Percentiles rank a stretch among this genome's conserved stretches.
These are phyloP conservation scores for Parascotia fuliginaria DNA, from an alignment of 2,888 invertebrate species.

Conservation along the genomic window DNA sequence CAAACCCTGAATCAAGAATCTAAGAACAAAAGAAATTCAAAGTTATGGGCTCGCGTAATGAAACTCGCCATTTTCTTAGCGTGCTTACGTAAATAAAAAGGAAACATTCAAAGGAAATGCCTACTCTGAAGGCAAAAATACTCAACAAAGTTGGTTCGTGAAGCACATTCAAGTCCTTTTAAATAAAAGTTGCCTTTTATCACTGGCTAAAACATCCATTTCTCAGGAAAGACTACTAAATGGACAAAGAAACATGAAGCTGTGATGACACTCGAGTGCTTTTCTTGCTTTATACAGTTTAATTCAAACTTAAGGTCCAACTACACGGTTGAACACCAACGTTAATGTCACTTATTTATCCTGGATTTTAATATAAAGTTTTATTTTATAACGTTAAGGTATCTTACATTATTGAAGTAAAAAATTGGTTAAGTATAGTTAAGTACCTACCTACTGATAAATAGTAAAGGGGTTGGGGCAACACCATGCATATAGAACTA, in stretches of 20 bases:
- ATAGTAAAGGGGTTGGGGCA: no score
- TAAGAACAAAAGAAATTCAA: slow-evolving; percentile 48
- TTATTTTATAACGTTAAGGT: no score
- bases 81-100: slow-evolving; percentile 67
- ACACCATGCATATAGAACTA: no score
- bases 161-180: slow-evolving; percentile 66
- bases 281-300: slow-evolving; percentile 49
- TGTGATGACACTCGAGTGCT: slow-evolving; percentile 56
- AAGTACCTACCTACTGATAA: no score
- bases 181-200: slow-evolving; percentile 75
- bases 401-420: no score
- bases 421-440: no score
- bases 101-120: slow-evolving; percentile 59
- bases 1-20: slow-evolving; percentile 34
- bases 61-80: slow-evolving; percentile 62
- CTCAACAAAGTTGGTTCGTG: slow-evolving; percentile 54
- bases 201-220: slow-evolving; percentile 65
- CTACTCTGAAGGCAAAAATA: slow-evolving; percentile 56
- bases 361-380: neutral
- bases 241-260: slow-evolving; percentile 60
- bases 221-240: slow-evolving; percentile 56
- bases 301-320: slow-evolving; percentile 39
- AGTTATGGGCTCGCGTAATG: slow-evolving; percentile 54
- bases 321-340: neutral
- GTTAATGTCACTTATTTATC: neutral